Evolutionary conservation across 1,140 invertebrate species (phyloP).

Genomic region (Melitaea cinxia): DNA sequence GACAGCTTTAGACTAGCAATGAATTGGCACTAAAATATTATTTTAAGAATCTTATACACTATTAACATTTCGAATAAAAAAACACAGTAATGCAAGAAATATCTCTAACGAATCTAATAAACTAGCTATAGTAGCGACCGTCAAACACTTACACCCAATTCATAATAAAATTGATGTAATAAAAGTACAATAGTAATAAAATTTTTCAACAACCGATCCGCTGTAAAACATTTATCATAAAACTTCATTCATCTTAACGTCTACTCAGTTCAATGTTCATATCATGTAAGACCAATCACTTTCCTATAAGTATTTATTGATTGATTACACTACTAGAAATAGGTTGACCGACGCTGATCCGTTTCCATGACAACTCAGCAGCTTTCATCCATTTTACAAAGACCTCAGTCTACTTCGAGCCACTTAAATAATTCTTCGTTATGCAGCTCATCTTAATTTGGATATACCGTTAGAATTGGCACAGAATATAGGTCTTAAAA

Average conservation of each 20-base stretch:
- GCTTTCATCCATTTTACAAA: slow-evolving; percentile 6
- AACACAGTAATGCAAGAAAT: no score
- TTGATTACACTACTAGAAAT: slow-evolving; percentile 59
- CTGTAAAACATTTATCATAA: neutral
- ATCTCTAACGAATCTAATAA: no score
- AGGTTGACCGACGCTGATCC: slow-evolving; percentile 48
- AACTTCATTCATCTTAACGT: neutral
- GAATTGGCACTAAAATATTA: no score
- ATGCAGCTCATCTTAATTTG: slow-evolving; percentile 6
- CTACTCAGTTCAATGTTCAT: neutral
- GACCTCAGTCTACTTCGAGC: slow-evolving; percentile 29
- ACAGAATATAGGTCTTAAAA: neutral
- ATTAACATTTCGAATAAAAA: no score
- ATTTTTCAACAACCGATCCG: no score
- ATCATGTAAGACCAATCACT: slow-evolving; percentile 11
- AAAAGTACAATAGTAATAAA: no score
- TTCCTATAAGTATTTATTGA: slow-evolving; percentile 41
- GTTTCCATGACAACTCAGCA: slow-evolving; percentile 42
- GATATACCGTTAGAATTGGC: slow-evolving; percentile 3
- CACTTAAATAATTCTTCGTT: neutral
- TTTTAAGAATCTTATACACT: no score
- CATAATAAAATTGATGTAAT: no score
- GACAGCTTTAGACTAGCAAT: no score
- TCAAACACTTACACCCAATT: no score
- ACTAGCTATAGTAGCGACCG: no score